A percentile compares a stretch with the other conserved stretches of the same genome.
Evolutionary conservation across 2,888 invertebrate species (phyloP).

Genomic region (Ommatoiulus sabulosus): DNA sequence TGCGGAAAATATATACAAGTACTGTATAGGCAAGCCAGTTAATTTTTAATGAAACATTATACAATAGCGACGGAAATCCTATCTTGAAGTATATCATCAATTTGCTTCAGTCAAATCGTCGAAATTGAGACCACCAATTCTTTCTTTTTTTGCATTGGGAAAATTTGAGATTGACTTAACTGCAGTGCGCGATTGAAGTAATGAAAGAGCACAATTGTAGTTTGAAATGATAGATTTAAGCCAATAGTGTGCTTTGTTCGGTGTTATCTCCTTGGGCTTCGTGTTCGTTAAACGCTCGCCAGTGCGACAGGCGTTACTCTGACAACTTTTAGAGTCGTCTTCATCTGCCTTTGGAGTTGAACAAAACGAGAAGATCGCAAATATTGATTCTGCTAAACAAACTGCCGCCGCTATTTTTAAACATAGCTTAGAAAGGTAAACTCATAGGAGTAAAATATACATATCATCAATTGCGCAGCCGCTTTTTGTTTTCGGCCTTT

Average conservation of each 20-base stretch:
- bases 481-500: neutral
- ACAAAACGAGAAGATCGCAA: slow-evolving; percentile 1
- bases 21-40: too few species aligned
- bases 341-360: neutral
- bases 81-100: neutral
- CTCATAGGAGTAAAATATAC: slow-evolving; percentile 9
- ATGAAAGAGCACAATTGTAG: neutral
- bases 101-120: neutral
- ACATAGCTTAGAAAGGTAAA: slow-evolving; percentile 8
- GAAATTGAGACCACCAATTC: neutral
- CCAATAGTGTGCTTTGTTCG: neutral
- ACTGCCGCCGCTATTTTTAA: neutral
- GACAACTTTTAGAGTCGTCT: neutral
- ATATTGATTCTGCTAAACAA: slow-evolving; percentile 34
- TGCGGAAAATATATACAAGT: too few species aligned
- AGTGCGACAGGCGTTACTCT: neutral
- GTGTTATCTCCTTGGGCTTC: neutral
- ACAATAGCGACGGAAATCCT: too few species aligned
- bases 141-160: neutral
- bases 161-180: neutral
- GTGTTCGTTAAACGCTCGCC: neutral
- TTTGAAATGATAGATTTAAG: neutral
- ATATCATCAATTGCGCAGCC: neutral
- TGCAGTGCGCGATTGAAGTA: neutral
- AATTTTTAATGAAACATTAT: too few species aligned